Conservation (phyloP, 2,113 vertebrate genomes). For the Acinonyx jubatus region DNA sequence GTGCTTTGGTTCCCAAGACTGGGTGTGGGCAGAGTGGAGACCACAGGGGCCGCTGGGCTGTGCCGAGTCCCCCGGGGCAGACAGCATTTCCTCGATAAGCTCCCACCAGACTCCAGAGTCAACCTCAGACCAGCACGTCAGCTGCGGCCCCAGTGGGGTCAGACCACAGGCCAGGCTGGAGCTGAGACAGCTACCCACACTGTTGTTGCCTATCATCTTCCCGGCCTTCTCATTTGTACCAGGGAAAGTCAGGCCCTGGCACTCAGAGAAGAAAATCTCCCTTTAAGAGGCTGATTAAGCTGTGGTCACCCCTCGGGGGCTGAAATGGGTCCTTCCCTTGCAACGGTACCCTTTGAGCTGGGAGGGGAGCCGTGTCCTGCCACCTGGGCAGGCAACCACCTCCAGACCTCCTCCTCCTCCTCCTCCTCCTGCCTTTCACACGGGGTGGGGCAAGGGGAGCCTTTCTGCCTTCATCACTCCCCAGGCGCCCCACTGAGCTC, state of each 20-base stretch:
- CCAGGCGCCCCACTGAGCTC: not conserved
- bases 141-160: not conserved
- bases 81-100: not conserved
- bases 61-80: not conserved
- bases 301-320: not conserved
- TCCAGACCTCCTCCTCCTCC: not conserved
- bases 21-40: conserved; percentile 16
- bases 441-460: not conserved
- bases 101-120: not conserved
- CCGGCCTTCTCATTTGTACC: not conserved
- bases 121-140: not conserved
- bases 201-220: no score
- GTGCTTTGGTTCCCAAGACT: conserved; percentile 52
- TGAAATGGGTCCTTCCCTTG: not conserved
- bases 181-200: not conserved
- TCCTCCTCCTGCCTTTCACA: not conserved
- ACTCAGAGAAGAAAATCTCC: not conserved
- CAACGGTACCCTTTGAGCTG: not conserved
- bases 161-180: not conserved
- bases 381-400: not conserved
- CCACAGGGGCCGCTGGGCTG: not conserved
- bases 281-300: not conserved
- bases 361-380: not conserved
- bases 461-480: not conserved
- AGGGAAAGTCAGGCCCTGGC: not conserved